Percentiles rank a stretch among this genome's conserved stretches.
Conservation (phyloP, 2,888 invertebrate species). For the Drosophila fulvimacula region DNA sequence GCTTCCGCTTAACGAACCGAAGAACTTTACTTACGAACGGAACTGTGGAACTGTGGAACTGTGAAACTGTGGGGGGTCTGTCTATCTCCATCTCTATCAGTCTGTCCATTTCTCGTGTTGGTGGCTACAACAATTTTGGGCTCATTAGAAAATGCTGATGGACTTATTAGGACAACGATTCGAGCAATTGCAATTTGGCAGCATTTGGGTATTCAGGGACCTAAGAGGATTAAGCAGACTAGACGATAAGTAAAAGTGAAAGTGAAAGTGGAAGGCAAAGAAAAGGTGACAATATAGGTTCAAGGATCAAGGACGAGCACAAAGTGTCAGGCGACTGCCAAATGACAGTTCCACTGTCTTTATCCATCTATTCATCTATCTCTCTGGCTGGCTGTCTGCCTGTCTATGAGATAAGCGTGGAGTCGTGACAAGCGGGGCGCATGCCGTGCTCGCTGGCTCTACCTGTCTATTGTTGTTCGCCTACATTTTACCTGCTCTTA, state of each 20-base stretch:
- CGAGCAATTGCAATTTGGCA: slow-evolving; percentile 23
- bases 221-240: slow-evolving; percentile 6
- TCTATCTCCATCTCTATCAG: not conserved
- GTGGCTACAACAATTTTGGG: slow-evolving; percentile 4
- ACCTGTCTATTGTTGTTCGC: slow-evolving; percentile 14
- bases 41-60: slow-evolving; percentile 10
- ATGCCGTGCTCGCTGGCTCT: slow-evolving; percentile 14
- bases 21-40: slow-evolving; percentile 24
- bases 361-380: slow-evolving; percentile 7
- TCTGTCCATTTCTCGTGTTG: not conserved
- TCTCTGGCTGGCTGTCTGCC: slow-evolving; percentile 7
- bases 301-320: slow-evolving; percentile 38
- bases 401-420: slow-evolving; percentile 31
- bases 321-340: slow-evolving; percentile 24
- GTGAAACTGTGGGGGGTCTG: slow-evolving; percentile 46
- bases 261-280: slow-evolving; percentile 27
- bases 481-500: slow-evolving; percentile 9
- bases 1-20: slow-evolving; percentile 21
- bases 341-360: slow-evolving; percentile 21
- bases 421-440: slow-evolving; percentile 3
- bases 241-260: slow-evolving; percentile 37
- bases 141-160: slow-evolving; percentile 52
- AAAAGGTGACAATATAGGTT: slow-evolving; percentile 30
- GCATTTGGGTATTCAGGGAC: slow-evolving; percentile 1
- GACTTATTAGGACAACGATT: slow-evolving; percentile 33